These are phyloP conservation scores for Forficula auricularia DNA, from an alignment of 1,140 invertebrate genomes.

Conservation along the genomic window DNA sequence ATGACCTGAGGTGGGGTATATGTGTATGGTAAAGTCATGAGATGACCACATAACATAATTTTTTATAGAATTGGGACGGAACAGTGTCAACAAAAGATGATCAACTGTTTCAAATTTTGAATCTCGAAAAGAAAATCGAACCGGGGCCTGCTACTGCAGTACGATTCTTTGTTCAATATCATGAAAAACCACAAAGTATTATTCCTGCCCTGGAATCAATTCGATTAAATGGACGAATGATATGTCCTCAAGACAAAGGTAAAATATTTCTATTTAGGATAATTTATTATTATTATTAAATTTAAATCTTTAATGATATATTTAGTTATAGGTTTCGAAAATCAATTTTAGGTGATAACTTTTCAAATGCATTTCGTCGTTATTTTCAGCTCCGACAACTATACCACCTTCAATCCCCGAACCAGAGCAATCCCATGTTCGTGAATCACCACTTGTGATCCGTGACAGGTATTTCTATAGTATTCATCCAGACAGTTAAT, in stretches of 20 bases:
- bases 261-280: too few species aligned
- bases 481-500: too few species aligned
- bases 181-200: constrained; percentile 3
- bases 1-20: neutral
- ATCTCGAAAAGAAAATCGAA: constrained; percentile 13
- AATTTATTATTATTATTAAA: too few species aligned
- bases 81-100: constrained; percentile 16
- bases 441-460: too few species aligned
- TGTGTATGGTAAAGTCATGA: neutral
- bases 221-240: constrained; percentile 16
- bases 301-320: too few species aligned
- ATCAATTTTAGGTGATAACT: too few species aligned
- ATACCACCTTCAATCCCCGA: too few species aligned
- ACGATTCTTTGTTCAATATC: constrained; percentile 17
- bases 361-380: too few species aligned
- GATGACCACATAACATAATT: neutral
- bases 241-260: constrained; percentile 12
- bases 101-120: constrained; percentile 14
- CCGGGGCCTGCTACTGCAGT: constrained; percentile 13
- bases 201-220: constrained; percentile 14
- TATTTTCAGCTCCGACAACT: too few species aligned
- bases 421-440: too few species aligned
- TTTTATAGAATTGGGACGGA: constrained; percentile 17
- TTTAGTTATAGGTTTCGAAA: too few species aligned
- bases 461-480: too few species aligned